Evolutionary conservation across 2,888 invertebrate species (phyloP), one percentile per base, ranked within the genome.

Genomic region (Baccha elongata): DNA sequence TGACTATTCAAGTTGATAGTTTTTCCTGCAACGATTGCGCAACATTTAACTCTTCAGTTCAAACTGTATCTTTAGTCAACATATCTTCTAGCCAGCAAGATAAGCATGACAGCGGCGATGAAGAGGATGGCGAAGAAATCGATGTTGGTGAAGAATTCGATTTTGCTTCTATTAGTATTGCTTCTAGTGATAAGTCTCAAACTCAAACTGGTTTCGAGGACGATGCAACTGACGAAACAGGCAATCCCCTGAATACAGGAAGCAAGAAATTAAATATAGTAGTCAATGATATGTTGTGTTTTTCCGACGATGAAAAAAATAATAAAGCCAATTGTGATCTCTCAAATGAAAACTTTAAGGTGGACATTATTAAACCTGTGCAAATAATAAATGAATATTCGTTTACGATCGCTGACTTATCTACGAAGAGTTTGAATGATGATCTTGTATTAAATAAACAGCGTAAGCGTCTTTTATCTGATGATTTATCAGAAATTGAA

Each of bases 91-190:
- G 50, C 15, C 26, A 50, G 44, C 48, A 21, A 35, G 26, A 26
- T 40, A 21, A 37, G 10, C 5, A 40, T 13, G 37, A 29, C 10
- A 21, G 11, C 21, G 60, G 11, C 21, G 60, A 52, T 1, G 75
- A 71, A 40, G 71, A 76, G n/a, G 78, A 68, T 29, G 78, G 78
- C 26, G 50, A 78, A 3, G 78, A 78, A 13, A 62, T 81, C 26
- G 71, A 76, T 55, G 71, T 46, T 11, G 46, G 53, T 4, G 71
- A 53, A 35, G 50, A 76, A 15, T 64, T 64, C 7, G 74, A 42
- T 32, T 29, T 3, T 19, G n/a, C 23, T 2, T 10, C 5, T 11
- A 1, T 13, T 2, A n/a, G 3, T 32, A n/a, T 3, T 19, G n/a
- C 23, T 2, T 10, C 5, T 11, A 1, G 11, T 2, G 11, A 5